These are phyloP conservation scores for Achatina immaculata DNA, from an alignment of 1,140 invertebrate species.

Conservation along the genomic window DNA sequence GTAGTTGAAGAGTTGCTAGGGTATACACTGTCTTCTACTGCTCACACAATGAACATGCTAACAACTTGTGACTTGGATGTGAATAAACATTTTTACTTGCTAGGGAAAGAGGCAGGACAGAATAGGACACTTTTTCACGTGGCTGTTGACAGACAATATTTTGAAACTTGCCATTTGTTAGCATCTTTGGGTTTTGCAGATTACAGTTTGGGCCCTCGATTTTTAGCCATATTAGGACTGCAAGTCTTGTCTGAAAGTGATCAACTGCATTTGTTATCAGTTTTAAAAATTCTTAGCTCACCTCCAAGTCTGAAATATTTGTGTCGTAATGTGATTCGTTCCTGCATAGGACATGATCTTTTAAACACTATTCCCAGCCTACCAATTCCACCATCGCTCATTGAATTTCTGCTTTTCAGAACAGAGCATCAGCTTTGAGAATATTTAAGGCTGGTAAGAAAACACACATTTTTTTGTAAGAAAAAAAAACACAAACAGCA, in stretches of 20 bases:
- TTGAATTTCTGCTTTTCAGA: slow-evolving; percentile 57
- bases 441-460: too few relatives aligned
- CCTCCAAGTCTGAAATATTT: slow-evolving; percentile 56
- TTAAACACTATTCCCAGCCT: slow-evolving; percentile 51
- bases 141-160: slow-evolving; percentile 64
- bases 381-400: slow-evolving; percentile 59
- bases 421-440: neutral
- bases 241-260: slow-evolving; percentile 49
- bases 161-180: slow-evolving; percentile 63
- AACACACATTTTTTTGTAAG: too few relatives aligned
- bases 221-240: slow-evolving; percentile 51
- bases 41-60: slow-evolving; percentile 61
- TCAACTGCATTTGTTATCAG: slow-evolving; percentile 51
- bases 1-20: slow-evolving; percentile 71
- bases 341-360: slow-evolving; percentile 55
- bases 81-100: slow-evolving; percentile 63
- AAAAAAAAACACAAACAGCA: too few relatives aligned
- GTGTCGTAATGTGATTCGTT: slow-evolving; percentile 61
- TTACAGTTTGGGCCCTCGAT: slow-evolving; percentile 51
- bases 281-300: slow-evolving; percentile 54
- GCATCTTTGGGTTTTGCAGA: slow-evolving; percentile 61
- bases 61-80: slow-evolving; percentile 64
- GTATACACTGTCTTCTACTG: slow-evolving; percentile 61
- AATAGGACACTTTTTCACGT: slow-evolving; percentile 65
- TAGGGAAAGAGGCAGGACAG: slow-evolving; percentile 58